Evolutionary conservation across 2,797 vertebrate species (phyloP).

Genomic region (Bradypus variegatus): DNA sequence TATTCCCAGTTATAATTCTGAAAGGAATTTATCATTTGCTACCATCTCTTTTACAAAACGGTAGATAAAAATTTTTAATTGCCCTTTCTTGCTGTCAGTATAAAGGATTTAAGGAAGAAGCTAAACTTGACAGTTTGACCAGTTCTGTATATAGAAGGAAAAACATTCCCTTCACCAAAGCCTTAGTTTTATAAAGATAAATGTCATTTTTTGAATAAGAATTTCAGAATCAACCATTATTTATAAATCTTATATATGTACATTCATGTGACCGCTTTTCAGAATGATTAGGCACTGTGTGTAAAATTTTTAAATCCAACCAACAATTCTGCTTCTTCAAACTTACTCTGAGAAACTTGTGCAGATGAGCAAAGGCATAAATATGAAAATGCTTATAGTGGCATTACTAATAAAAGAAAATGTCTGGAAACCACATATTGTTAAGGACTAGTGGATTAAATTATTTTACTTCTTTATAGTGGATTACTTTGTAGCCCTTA

Average conservation of each 20-base stretch:
- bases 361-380: slow-evolving; percentile 16
- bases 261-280: background rate
- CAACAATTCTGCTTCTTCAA: background rate
- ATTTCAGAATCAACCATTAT: background rate
- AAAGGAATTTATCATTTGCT: background rate
- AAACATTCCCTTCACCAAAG: background rate
- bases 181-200: slow-evolving; percentile 22
- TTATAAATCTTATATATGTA: slow-evolving; percentile 22
- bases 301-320: background rate
- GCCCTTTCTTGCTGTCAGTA: background rate
- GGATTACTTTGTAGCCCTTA: background rate
- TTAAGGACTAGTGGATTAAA: slow-evolving; percentile 5
- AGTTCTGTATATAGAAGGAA: slow-evolving; percentile 8
- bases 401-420: slow-evolving; percentile 27
- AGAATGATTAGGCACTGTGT: background rate
- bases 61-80: background rate
- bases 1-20: background rate
- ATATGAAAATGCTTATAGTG: slow-evolving; percentile 21
- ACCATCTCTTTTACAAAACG: slow-evolving; percentile 10
- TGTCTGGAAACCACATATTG: background rate
- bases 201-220: background rate
- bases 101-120: background rate
- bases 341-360: slow-evolving; percentile 11
- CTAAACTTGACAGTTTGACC: background rate
- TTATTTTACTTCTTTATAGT: background rate